phyloP scores from a whole-genome alignment of 2,888 invertebrate genomes.

The Aphrophora alni region DNA sequence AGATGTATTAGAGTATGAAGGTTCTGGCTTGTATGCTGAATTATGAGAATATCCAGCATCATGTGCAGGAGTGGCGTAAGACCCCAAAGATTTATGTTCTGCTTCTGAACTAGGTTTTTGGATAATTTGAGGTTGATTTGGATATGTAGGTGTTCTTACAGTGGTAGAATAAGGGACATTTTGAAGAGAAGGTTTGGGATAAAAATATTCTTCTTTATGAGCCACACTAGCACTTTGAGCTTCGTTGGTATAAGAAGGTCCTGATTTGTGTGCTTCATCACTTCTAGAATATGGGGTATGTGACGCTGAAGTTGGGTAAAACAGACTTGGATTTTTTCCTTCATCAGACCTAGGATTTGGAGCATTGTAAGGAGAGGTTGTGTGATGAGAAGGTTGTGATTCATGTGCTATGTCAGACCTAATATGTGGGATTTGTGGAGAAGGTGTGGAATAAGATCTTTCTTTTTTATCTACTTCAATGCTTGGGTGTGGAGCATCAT shows the following conservation, averaged over 20 bases:
- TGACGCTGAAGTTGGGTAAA: background rate
- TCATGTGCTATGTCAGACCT: no score
- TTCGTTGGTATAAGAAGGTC: background rate
- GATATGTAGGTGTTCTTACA: background rate
- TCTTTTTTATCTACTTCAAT: no score
- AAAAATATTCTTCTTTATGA: background rate
- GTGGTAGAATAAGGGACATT: background rate
- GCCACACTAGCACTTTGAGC: no score
- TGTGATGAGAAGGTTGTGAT: no score
- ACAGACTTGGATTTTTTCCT: background rate
- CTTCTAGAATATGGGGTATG: no score
- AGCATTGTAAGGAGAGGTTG: no score
- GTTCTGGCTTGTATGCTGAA: background rate
- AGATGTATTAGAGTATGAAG: background rate
- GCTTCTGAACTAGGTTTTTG: background rate
- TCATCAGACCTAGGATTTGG: no score
- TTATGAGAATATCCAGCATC: background rate
- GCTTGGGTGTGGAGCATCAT: background rate
- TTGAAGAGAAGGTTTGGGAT: background rate
- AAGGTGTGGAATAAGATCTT: no score
- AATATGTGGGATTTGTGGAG: no score
- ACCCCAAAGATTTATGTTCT: background rate
- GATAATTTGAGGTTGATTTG: background rate
- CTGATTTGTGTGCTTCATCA: background rate
- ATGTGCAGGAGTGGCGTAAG: no score